Conservation (phyloP, 2,888 invertebrate species). For the Sacculina carcini region DNA sequence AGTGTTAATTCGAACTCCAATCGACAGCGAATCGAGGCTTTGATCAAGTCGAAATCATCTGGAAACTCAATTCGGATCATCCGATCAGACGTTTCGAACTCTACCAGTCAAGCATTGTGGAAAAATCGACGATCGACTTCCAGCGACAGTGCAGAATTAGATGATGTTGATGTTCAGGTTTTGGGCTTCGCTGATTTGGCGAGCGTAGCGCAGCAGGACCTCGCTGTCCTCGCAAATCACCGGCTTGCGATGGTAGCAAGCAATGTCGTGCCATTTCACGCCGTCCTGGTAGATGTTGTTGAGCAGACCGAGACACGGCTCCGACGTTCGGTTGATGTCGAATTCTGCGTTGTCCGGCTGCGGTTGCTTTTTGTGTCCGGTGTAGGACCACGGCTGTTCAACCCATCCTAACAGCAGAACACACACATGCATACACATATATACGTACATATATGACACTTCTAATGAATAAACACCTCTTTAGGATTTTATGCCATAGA, state of each 20-base stretch:
- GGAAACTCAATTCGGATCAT: too few species aligned
- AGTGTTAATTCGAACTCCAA: too few species aligned
- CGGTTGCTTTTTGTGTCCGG: constrained; percentile 14
- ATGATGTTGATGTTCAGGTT: neutral
- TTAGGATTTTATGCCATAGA: too few species aligned
- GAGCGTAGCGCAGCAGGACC: constrained; percentile 34
- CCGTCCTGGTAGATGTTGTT: constrained; percentile 79
- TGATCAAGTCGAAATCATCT: too few species aligned
- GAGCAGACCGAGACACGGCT: constrained; percentile 60
- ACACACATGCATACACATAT: too few species aligned
- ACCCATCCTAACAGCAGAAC: constrained; percentile 14
- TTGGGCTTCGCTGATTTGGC: neutral
- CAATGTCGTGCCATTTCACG: constrained; percentile 63
- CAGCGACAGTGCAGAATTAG: too few species aligned
- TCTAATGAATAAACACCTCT: too few species aligned
- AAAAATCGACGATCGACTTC: too few species aligned
- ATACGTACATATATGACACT: too few species aligned
- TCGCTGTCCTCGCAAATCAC: constrained; percentile 78
- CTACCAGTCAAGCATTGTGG: too few species aligned
- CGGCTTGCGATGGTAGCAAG: constrained; percentile 58
- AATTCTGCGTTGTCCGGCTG: constrained; percentile 16
- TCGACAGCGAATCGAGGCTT: too few species aligned
- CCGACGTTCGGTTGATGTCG: constrained; percentile 21
- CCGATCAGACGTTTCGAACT: too few species aligned
- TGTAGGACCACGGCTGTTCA: constrained; percentile 15